Percentiles rank a stretch among this genome's conserved stretches.
These are phyloP conservation scores for Machimus atricapillus DNA, from an alignment of 2,888 invertebrate species.

Conservation along the genomic window DNA sequence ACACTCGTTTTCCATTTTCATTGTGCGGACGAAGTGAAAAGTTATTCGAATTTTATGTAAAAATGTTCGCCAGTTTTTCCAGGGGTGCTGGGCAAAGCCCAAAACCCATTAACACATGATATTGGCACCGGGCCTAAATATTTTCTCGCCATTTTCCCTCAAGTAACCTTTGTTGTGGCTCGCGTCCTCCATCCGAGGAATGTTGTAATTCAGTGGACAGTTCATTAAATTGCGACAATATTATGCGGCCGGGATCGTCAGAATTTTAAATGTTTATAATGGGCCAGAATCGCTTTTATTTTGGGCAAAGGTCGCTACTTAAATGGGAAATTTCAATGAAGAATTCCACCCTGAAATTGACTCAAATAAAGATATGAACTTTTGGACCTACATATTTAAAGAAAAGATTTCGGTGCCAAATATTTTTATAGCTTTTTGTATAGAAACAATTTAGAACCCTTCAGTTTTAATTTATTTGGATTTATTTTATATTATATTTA, in stretches of 20 bases:
- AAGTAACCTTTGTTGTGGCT: constrained; percentile 21
- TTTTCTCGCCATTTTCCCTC: constrained; percentile 34
- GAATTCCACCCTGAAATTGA: neutral
- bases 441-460: too few species aligned
- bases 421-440: too few species aligned
- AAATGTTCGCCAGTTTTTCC: constrained; percentile 41
- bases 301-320: neutral
- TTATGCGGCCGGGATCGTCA: neutral
- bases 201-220: constrained; percentile 18
- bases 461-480: too few species aligned
- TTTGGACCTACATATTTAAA: too few species aligned
- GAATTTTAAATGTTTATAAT: constrained; percentile 19
- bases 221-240: constrained; percentile 31
- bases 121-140: constrained; percentile 45
- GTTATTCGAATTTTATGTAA: constrained; percentile 46
- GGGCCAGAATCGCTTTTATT: neutral
- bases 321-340: neutral
- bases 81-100: constrained; percentile 19
- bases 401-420: too few species aligned
- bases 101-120: constrained; percentile 44
- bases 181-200: neutral
- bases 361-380: neutral
- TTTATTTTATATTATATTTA: too few species aligned
- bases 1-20: constrained; percentile 37
- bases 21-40: constrained; percentile 35